Base-by-base conservation (phyloP, 1,140 invertebrate genomes). In the Linepithema humile region DNA sequence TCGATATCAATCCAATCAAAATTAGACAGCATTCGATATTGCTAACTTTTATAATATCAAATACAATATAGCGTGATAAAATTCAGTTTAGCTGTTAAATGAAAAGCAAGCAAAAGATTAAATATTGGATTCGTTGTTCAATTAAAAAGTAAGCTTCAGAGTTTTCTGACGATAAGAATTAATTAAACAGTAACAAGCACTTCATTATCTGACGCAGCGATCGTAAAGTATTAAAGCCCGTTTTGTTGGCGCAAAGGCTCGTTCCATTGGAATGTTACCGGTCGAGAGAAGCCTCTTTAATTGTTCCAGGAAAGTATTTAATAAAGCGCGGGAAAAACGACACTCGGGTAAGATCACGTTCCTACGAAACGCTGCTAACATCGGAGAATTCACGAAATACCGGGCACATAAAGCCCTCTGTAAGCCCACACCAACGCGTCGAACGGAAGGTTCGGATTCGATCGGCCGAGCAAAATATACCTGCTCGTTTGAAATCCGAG, bases 401-500 rank as follows among this genome's bases (percentile, higher is more conserved):
- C 40, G 55, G 12, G 40, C 32, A 45, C 40, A 35, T 55, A 74
- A 82, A 73, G 50, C 29, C 35, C 29, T 82, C 78, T 82, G 78
- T 74, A 82, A 82, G 40, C 70, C n/a, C 70, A 82, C 78, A 82
- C 78, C 77, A 62, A 48, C 67, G 53, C 50, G 53, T 69, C 62
- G 75, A 53, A 26, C 64, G 35, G 10, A 38, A 59, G 48, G 26
- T 80, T 80, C 75, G 26, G 75, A 80, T 80, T 55, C 75, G 75
- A 80, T 80, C 64, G 75, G 48, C 15, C 35, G 50, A 10, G 12
- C 75, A 69, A 80, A 69, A 80, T 80, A 55, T 60, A 74, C 40
- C 80, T 38, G 70, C 70, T 82, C 70, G 80, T 82, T 75, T 82
- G 80, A 82, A 82, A 82, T 60, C 55, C 70, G 80, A 82, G n/a